These are phyloP conservation scores for Varroa destructor DNA, from an alignment of 1,140 invertebrate species.

Conservation along the genomic window DNA sequence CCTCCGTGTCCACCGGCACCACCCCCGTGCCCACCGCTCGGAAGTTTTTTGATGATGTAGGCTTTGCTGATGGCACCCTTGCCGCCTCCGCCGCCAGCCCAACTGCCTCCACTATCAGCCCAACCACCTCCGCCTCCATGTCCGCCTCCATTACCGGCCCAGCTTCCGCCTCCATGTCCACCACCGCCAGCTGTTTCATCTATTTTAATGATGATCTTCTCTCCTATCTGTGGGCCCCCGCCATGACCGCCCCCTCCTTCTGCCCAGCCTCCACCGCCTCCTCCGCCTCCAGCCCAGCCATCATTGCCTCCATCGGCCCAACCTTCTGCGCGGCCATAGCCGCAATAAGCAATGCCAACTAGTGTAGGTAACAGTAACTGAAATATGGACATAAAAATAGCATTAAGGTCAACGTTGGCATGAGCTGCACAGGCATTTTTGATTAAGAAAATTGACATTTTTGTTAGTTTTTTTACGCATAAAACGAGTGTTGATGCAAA, in stretches of 20 bases:
- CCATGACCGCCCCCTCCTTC: not conserved
- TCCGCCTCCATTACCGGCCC: not conserved
- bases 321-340: not conserved
- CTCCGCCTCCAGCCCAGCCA: conserved; percentile 21
- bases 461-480: too few species aligned
- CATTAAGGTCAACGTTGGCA: too few species aligned
- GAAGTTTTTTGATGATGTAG: conserved; percentile 6
- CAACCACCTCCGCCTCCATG: not conserved
- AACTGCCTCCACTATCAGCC: not conserved
- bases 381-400: not conserved
- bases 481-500: too few species aligned
- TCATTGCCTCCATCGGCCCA: not conserved
- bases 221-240: not conserved
- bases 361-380: not conserved
- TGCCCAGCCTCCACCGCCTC: not conserved
- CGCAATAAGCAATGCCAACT: not conserved
- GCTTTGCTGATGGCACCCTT: not conserved
- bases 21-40: conserved; percentile 4
- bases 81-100: not conserved
- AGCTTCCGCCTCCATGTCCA: conserved; percentile 7
- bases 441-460: too few species aligned
- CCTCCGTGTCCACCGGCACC: conserved; percentile 8
- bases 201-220: conserved; percentile 8
- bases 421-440: too few species aligned
- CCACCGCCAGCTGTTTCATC: not conserved